Evolutionary conservation across 2,888 invertebrate species (phyloP).

Genomic region (Pantelozetes paolii): DNA sequence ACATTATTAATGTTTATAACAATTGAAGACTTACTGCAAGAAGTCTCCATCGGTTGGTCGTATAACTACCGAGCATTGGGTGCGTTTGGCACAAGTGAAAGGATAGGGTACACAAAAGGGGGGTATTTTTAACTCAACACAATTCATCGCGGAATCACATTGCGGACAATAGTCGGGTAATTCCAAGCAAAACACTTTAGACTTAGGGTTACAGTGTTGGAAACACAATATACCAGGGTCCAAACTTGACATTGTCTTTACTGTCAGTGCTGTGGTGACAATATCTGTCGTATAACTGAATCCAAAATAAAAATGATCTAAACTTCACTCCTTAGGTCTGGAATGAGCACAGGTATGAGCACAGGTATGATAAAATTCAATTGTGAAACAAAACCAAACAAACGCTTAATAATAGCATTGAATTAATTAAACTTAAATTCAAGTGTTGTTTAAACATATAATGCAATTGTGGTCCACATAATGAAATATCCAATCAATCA

Average conservation of each 20-base stretch:
- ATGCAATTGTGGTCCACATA: neutral
- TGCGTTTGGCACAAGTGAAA: slow-evolving; percentile 72
- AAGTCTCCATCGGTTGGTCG: slow-evolving; percentile 84
- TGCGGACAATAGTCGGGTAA: slow-evolving; percentile 73
- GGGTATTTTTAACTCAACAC: slow-evolving; percentile 59
- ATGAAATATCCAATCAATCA: neutral
- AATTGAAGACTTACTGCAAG: slow-evolving; percentile 62
- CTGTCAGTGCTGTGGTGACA: neutral
- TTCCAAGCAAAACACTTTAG: slow-evolving; percentile 70
- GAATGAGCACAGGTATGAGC: neutral
- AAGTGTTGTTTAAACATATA: slow-evolving; percentile 22
- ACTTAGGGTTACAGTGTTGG: slow-evolving; percentile 75
- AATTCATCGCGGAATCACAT: slow-evolving; percentile 56
- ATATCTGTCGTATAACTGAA: too few species aligned
- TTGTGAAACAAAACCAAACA: neutral
- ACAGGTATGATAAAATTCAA: neutral
- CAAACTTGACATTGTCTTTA: neutral
- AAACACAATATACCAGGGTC: slow-evolving; percentile 68
- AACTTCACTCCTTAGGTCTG: neutral
- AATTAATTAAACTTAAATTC: slow-evolving; percentile 17
- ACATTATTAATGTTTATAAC: too few species aligned
- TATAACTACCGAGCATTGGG: slow-evolving; percentile 75
- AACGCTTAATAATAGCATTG: neutral
- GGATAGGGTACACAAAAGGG: slow-evolving; percentile 77
- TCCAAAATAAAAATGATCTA: too few species aligned